Evolutionary conservation across 1,140 invertebrate genomes (phyloP).

Genomic region (Drosophila virilis): DNA sequence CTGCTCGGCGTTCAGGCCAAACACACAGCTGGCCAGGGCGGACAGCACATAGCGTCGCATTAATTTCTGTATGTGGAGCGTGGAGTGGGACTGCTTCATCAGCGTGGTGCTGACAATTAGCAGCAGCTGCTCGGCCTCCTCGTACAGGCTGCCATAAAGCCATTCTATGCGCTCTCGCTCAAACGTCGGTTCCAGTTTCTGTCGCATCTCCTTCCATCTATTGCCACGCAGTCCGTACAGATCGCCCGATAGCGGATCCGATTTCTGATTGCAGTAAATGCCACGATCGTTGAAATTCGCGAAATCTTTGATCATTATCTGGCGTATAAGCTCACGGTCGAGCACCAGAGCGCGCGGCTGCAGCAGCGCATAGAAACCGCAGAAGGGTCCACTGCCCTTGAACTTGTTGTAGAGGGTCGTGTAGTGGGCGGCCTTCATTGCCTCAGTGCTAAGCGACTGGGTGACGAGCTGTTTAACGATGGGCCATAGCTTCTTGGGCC

Average conservation of each 20-base stretch:
- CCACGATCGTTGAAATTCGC: slow-evolving; percentile 86
- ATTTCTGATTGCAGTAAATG: slow-evolving; percentile 85
- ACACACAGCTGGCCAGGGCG: slow-evolving; percentile 66
- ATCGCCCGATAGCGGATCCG: slow-evolving; percentile 86
- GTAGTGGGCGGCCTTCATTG: slow-evolving; percentile 65
- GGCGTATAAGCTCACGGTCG: slow-evolving; percentile 86
- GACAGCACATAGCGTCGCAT: slow-evolving; percentile 70
- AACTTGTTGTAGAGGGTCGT: slow-evolving; percentile 66
- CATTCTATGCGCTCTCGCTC: slow-evolving; percentile 86
- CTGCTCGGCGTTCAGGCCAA: slow-evolving; percentile 59
- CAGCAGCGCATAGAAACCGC: slow-evolving; percentile 74
- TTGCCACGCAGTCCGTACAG: slow-evolving; percentile 85
- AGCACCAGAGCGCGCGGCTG: slow-evolving; percentile 79
- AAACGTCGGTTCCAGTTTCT: slow-evolving; percentile 87
- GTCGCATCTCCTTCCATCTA: slow-evolving; percentile 87
- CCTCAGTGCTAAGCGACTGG: slow-evolving; percentile 59
- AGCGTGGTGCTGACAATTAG: slow-evolving; percentile 53
- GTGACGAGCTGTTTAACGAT: slow-evolving; percentile 66
- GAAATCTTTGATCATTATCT: slow-evolving; percentile 87
- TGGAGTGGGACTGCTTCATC: slow-evolving; percentile 60
- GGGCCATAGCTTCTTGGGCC: slow-evolving; percentile 67
- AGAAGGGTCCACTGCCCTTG: slow-evolving; percentile 76
- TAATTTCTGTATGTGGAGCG: slow-evolving; percentile 72
- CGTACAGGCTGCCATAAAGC: slow-evolving; percentile 83
- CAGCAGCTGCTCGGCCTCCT: slow-evolving; percentile 63